A percentile compares a stretch with the other conserved stretches of the same genome.
Conservation (phyloP, 53 echinoderm and acorn worm genomes). For the Glandiceps talaboti region DNA sequence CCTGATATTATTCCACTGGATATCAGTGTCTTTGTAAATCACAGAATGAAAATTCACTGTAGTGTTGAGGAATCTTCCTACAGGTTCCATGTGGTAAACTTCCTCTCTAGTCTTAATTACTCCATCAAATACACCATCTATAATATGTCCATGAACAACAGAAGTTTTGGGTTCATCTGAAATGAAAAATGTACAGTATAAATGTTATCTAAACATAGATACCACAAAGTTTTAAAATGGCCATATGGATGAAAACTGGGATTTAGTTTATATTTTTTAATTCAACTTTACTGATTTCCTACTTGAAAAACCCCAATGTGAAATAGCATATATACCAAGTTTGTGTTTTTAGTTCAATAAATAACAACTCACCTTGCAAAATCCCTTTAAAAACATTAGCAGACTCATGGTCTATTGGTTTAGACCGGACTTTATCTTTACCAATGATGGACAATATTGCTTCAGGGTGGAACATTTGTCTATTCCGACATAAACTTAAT, state of each 20-base stretch:
- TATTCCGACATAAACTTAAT: background rate
- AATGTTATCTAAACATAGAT: too few species aligned
- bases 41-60: slow-evolving; percentile 20
- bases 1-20: background rate
- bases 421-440: background rate
- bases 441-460: background rate
- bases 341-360: too few species aligned
- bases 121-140: slow-evolving; percentile 30
- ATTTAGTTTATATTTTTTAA: too few species aligned
- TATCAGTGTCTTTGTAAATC: slow-evolving; percentile 27
- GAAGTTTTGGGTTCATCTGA: background rate
- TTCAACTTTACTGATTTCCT: too few species aligned
- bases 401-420: background rate
- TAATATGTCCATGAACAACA: slow-evolving; percentile 16
- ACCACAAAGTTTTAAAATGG: too few species aligned
- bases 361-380: background rate
- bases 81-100: slow-evolving; percentile 30
- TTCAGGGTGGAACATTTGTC: background rate
- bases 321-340: too few species aligned
- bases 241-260: too few species aligned
- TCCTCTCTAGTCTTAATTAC: slow-evolving; percentile 19
- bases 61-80: slow-evolving; percentile 11
- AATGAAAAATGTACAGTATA: too few species aligned
- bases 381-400: background rate
- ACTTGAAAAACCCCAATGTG: too few species aligned